Evolutionary conservation across 2,113 vertebrate species (phyloP), one percentile per base, ranked within the genome.

Genomic region (Festucalex cinctus): DNA sequence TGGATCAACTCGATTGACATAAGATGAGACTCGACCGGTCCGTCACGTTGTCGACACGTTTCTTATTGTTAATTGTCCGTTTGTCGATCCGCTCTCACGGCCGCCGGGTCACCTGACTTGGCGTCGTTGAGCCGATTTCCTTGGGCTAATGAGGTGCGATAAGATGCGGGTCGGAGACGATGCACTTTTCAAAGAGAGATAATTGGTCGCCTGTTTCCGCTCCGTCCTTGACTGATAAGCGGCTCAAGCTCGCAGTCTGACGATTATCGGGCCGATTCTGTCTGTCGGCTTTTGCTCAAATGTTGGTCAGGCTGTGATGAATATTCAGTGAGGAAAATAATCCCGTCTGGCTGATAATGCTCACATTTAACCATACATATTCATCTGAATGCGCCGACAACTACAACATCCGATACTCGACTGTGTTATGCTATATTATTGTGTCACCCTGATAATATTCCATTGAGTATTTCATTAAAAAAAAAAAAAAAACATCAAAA

Each of bases 211-310:
- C 77, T 70, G 69, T 85, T 81, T 72, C 71, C 0, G 65, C 85
- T 46, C 73, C 56, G 69, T 77, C 73, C 78, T 78, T 72, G 67
- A 74, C 73, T 69, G 87, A 88, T 85, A 75, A 81, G 72, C 58
- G 70, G 81, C 81, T 1, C 4, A 46, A 46, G 43, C 6, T 44
- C 43, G 16, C 16, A 3, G 43, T 14, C 3, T 17, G 76, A 69
- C 80, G 83, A 85, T 89, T 89, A 87, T 88, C 63, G 84, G 85
- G 60, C 76, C 4, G 85, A 65, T 78, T 82, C 80, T 76, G 73
- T 63, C 65, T 86, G 75, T 76, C 80, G 44, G 78, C 81, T n/a
- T n/a, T n/a, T n/a, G 83, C 81, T 79, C 80, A 82, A 84, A 84
- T 81, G 79, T 76, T 84, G 74, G 43, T 68, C 22, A 14, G 36